Evolutionary conservation across 2,113 vertebrate genomes (phyloP).

Genomic region (Calidris pugnax): DNA sequence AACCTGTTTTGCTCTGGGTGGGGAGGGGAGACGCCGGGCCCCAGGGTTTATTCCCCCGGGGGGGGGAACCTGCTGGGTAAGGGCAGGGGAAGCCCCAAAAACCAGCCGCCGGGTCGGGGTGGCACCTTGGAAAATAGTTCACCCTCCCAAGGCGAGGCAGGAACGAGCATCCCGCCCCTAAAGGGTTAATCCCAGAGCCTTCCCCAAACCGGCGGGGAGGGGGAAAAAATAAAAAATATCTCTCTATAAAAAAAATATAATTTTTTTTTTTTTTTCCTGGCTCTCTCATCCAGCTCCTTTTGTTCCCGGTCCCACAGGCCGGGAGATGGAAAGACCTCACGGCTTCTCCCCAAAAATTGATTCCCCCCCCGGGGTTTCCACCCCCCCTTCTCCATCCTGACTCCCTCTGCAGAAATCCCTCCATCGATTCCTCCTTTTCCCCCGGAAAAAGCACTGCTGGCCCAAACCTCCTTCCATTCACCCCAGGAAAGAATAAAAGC

Average conservation of each 20-base stretch:
- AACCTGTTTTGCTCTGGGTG: not conserved
- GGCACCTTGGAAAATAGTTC: not conserved
- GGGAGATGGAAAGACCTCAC: not conserved
- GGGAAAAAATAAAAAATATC: no score
- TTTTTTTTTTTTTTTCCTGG: not conserved
- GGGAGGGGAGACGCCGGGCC: rapidly evolving
- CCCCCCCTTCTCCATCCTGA: not conserved
- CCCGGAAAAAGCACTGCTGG: not conserved
- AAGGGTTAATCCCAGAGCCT: not conserved
- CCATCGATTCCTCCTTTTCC: not conserved
- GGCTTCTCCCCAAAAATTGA: not conserved
- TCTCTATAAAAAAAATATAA: not conserved
- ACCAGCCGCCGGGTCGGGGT: rapidly evolving
- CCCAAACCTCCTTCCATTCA: not conserved
- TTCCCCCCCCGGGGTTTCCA: no score
- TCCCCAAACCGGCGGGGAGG: not conserved
- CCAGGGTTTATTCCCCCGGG: not conserved
- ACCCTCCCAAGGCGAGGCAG: not conserved
- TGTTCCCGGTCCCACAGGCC: not conserved
- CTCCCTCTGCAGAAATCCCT: not conserved
- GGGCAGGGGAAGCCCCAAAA: not conserved
- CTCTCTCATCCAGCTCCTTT: not conserved
- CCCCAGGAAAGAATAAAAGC: not conserved
- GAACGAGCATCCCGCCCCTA: not conserved
- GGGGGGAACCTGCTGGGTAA: not conserved